Base-by-base conservation (phyloP, 2,113 vertebrate genomes). In the Galemys pyrenaicus region DNA sequence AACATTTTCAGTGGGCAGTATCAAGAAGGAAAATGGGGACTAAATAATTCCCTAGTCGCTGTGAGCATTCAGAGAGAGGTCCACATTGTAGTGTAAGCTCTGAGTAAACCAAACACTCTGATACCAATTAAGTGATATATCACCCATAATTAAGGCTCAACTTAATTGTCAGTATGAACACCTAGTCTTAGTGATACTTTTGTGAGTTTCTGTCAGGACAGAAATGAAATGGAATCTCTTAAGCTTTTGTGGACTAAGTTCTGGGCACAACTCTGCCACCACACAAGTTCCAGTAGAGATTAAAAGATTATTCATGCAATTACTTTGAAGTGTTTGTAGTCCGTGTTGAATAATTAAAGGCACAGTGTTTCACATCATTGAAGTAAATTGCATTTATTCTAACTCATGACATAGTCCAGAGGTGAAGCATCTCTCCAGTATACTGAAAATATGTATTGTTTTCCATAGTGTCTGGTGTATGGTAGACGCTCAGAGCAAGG, bases 381-480 rank as follows among this genome's bases (percentile, higher is more conserved):
- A 86, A 83, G 73, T 89, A 89, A 83, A 96, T 83, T 70, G 17
- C 32, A 64, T 79, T 73, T 87, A 73, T 93, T 73, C 24, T 73
- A 77, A 70, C 3, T 49, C 8, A 19, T 19, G 6, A 24, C 44
- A 81, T 88, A 65, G 37, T 68, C 0, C 3, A 87, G 26, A 46
- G 28, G 32, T 75, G 58, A 91, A 58, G 24, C 16, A 13, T 70
- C 16, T 24, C 62, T 65, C 49, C 65, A 64, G 3, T 88, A 30
- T 71, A 30, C 19, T 92, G 78, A 51, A 71, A 71, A 67, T 22
- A 19, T 44, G 1, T 56, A n/a, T 62, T 58, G 19, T 70, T 84
- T 68, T 92, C 26, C 26, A n/a, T 2, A 24, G 5, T 67, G 9
- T 30, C 92, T 89, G 54, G 26, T 1, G 30, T 44, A 20, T 32